phyloP scores from a whole-genome alignment of 2,888 invertebrate species.

The Xanthorhoe spadicearia region DNA sequence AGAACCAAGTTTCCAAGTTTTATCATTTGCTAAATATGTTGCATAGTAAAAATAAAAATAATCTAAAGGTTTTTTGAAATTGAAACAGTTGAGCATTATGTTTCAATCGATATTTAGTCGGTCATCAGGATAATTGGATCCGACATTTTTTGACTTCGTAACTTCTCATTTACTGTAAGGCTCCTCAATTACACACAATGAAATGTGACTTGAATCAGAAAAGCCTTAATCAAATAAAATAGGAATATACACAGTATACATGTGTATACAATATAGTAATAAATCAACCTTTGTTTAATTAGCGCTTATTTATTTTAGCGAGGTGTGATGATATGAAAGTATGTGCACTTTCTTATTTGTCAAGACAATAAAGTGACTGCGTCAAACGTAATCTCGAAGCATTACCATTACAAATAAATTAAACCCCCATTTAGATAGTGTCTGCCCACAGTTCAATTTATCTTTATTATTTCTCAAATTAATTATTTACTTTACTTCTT shows the following conservation, averaged over 20 bases:
- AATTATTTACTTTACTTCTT: conserved; percentile 40
- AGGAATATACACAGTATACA: too few relatives aligned
- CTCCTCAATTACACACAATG: background rate
- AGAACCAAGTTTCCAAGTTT: too few relatives aligned
- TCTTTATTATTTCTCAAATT: conserved; percentile 35
- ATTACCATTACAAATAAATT: conserved; percentile 37
- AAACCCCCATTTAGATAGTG: conserved; percentile 36
- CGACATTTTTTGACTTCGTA: too few relatives aligned
- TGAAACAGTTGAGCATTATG: too few relatives aligned
- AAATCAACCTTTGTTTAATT: conserved; percentile 15
- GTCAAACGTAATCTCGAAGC: conserved; percentile 28
- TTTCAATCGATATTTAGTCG: too few relatives aligned
- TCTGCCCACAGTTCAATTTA: conserved; percentile 27
- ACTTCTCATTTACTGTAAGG: background rate
- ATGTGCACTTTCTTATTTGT: conserved; percentile 25
- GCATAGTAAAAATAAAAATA: too few relatives aligned
- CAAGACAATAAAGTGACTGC: conserved; percentile 25
- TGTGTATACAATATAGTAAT: conserved; percentile 1
- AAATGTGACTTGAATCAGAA: background rate
- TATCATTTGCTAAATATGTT: too few relatives aligned
- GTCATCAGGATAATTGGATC: too few relatives aligned
- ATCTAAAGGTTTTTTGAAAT: too few relatives aligned
- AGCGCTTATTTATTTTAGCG: conserved; percentile 13
- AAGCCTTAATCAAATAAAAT: conserved; percentile 14
- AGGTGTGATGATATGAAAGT: conserved; percentile 10